Percentiles rank a stretch among this genome's conserved stretches.
phyloP scores from a whole-genome alignment of 2,888 invertebrate genomes.

The Macaria liturata region DNA sequence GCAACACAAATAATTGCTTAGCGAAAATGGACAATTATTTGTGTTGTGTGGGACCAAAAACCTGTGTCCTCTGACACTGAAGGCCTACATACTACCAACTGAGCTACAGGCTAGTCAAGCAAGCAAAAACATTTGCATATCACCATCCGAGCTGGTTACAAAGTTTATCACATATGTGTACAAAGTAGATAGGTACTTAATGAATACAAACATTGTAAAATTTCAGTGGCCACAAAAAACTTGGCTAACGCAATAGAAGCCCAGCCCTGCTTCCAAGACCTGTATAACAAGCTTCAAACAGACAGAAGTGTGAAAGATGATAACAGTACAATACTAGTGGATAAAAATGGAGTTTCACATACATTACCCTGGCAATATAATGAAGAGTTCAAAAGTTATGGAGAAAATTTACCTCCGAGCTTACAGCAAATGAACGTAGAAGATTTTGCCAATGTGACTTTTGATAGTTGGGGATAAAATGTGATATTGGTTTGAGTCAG shows the following conservation, averaged over 20 bases:
- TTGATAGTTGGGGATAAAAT: conserved; percentile 82
- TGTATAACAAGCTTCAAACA: conserved; percentile 58
- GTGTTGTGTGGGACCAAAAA: too few species aligned
- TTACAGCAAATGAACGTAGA: conserved; percentile 80
- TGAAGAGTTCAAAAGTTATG: conserved; percentile 67
- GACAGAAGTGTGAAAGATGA: conserved; percentile 44
- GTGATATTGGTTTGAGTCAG: background rate
- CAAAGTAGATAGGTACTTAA: too few species aligned
- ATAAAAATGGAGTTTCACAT: conserved; percentile 63
- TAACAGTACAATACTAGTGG: conserved; percentile 53
- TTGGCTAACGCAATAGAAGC: conserved; percentile 29
- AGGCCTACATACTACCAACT: too few species aligned
- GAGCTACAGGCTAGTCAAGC: too few species aligned
- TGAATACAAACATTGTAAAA: background rate
- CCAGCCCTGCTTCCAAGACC: conserved; percentile 60
- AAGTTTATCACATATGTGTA: too few species aligned
- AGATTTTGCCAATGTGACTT: conserved; percentile 72
- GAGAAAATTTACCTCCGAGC: conserved; percentile 84
- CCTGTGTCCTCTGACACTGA: too few species aligned
- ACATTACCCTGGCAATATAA: conserved; percentile 83
- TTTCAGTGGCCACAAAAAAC: conserved; percentile 58
- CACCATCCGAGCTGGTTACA: too few species aligned
- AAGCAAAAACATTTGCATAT: too few species aligned
- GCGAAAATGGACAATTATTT: too few species aligned
- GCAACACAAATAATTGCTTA: too few species aligned